Base-by-base conservation (phyloP, 2,888 invertebrate species). In the Norana najaformis region DNA sequence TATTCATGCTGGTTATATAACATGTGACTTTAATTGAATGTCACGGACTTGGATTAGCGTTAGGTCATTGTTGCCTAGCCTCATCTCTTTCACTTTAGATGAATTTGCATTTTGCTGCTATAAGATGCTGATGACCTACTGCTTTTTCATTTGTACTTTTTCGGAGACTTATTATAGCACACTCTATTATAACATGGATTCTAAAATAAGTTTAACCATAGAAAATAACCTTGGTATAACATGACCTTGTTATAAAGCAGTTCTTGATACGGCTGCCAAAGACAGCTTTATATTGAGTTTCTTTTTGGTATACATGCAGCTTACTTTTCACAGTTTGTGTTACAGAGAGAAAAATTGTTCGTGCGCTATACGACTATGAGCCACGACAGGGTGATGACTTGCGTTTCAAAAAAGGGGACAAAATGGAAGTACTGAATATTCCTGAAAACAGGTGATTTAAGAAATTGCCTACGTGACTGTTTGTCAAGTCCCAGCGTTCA, bases 341-440 rank as follows among this genome's bases (percentile, higher is more conserved):
- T 85, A 20, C 85, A 85, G 85, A 83, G 18, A 90, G 34, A n/a
- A 88, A 90, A 88, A 91, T 92, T 39, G 92, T 94, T 34, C 92
- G 94, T 88, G 99, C 98, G 88, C 96, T 99, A 92, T 99, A 98
- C 95, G 97, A 97, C 94, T 99, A 99, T 96, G 97, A 97, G 92
- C 98, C 98, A 23, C 96, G 98, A 92, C 98, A 98, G 94, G 97
- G 97, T 93, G 98, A 98, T 90, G 99, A 99, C 95, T 97, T 99
- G 92, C 97, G 98, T 92, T 99, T 99, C 96, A 93, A 94, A 90
- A 99, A 99, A 95, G 99, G 99, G 90, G 99, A 99, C 95, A 96
- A 97, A 90, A 97, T 99, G 97, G 97, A 98, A 95, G 97, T 99
- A 88, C 96, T 98, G 92, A 98, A 98, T 95, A 98, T 23, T 89